Conservation (phyloP, 64 coral and sea anemone species). For the Montipora foliosa region DNA sequence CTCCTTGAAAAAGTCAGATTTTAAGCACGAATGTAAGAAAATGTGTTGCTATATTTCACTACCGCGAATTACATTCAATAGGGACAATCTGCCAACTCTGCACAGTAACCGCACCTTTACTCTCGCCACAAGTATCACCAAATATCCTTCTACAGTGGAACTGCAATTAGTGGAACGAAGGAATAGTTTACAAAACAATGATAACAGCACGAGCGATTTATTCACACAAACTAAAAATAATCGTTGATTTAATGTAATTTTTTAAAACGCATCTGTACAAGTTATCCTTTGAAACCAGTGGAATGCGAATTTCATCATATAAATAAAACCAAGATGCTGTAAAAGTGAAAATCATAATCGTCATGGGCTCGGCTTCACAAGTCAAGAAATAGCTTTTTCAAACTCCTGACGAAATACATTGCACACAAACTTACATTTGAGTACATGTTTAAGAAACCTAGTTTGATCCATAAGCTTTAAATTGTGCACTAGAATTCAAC, state of each 20-base stretch:
- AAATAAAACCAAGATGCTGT: too few species aligned
- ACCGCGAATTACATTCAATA: background rate
- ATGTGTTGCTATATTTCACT: background rate
- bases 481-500: too few species aligned
- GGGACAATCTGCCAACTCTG: background rate
- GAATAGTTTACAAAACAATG: background rate
- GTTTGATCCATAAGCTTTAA: too few species aligned
- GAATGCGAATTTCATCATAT: too few species aligned
- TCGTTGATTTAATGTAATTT: background rate
- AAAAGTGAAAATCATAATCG: too few species aligned
- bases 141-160: background rate
- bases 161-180: background rate
- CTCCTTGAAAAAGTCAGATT: slow-evolving; percentile 75
- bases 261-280: too few species aligned
- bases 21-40: slow-evolving; percentile 23
- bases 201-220: background rate
- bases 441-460: background rate
- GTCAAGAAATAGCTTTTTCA: background rate
- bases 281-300: too few species aligned
- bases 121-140: background rate
- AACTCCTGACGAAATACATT: background rate
- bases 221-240: background rate
- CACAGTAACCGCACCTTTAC: background rate
- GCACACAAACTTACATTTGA: background rate
- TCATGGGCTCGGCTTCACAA: too few species aligned